These are phyloP conservation scores for Cotesia typhae DNA, from an alignment of 1,140 invertebrate species.

Conservation along the genomic window DNA sequence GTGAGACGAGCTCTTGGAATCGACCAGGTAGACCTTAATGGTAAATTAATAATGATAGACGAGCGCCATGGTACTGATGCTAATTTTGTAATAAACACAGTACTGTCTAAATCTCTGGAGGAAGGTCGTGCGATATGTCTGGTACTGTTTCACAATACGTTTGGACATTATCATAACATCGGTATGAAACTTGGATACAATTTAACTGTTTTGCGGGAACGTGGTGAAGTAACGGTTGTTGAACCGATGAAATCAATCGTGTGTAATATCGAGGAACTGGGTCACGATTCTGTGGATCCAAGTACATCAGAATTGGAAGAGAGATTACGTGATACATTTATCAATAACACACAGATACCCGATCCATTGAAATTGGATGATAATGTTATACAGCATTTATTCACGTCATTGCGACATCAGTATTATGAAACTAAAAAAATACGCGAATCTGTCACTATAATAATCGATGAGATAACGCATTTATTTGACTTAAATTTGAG, in stretches of 20 bases:
- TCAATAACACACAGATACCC: constrained; percentile 39
- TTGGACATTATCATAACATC: constrained; percentile 76
- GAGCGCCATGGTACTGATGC: constrained; percentile 75
- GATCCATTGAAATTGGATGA: constrained; percentile 51
- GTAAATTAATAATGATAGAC: constrained; percentile 71
- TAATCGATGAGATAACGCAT: constrained; percentile 77
- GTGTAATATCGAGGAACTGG: constrained; percentile 54
- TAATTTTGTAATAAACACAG: constrained; percentile 74
- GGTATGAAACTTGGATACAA: constrained; percentile 79
- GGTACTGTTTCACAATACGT: constrained; percentile 74
- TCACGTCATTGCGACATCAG: constrained; percentile 48
- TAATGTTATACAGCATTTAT: constrained; percentile 58
- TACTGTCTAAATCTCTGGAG: constrained; percentile 69
- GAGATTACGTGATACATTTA: constrained; percentile 43
- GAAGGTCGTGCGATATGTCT: constrained; percentile 70
- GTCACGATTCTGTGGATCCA: constrained; percentile 50
- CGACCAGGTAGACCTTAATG: constrained; percentile 67
- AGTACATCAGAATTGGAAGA: constrained; percentile 48
- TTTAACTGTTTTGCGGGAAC: constrained; percentile 68
- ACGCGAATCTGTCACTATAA: constrained; percentile 60
- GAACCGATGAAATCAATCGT: constrained; percentile 68
- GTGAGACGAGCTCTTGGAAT: constrained; percentile 66
- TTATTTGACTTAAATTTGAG: constrained; percentile 71
- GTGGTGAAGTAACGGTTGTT: constrained; percentile 66
- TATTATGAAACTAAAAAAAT: constrained; percentile 49